Evolutionary conservation across 2,113 vertebrate genomes (phyloP).

Genomic region (Epinephelus moara): DNA sequence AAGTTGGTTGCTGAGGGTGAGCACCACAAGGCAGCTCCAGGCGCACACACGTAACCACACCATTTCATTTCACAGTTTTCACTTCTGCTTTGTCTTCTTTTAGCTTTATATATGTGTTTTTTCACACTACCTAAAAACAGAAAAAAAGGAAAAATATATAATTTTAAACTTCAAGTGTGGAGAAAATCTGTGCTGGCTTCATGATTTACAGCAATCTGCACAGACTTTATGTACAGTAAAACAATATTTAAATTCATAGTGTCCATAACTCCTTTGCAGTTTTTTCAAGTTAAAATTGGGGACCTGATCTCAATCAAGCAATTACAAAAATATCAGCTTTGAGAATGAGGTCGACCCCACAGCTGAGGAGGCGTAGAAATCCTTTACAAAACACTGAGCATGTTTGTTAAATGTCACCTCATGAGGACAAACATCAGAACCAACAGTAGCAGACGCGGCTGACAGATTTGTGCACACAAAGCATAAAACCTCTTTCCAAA

Average conservation of each 20-base stretch:
- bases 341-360: neutral
- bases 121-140: neutral
- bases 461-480: neutral
- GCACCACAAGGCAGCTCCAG: conserved; percentile 31
- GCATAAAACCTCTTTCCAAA: neutral
- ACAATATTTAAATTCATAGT: neutral
- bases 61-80: neutral
- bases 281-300: neutral
- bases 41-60: neutral
- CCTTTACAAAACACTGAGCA: neutral
- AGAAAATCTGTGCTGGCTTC: neutral
- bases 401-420: too few species aligned
- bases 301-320: neutral
- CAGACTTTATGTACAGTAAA: neutral
- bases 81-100: neutral
- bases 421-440: neutral
- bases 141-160: neutral
- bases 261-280: neutral
- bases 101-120: neutral
- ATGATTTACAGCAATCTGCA: neutral
- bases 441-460: neutral
- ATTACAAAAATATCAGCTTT: neutral
- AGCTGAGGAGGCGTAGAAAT: neutral
- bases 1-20: conserved; percentile 21
- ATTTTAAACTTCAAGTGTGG: neutral